These are phyloP conservation scores for Trilocha varians DNA, from an alignment of 2,888 invertebrate genomes.

Conservation along the genomic window DNA sequence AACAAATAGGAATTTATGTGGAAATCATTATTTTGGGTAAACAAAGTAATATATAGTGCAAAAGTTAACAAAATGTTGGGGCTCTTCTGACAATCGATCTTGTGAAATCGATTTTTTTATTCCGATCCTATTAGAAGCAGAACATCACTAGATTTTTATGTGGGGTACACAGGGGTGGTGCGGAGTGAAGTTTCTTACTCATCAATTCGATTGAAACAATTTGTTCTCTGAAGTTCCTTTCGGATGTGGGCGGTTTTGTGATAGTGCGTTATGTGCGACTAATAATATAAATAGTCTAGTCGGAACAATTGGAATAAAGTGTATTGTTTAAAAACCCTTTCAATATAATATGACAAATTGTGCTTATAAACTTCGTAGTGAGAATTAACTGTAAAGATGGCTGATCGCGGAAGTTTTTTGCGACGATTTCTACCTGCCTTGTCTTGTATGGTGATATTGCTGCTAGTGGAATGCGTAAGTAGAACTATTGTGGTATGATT, in stretches of 20 bases:
- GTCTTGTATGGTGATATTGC: conserved; percentile 43
- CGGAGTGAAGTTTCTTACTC: no score
- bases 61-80: no score
- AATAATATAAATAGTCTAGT: neutral
- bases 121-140: no score
- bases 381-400: conserved; percentile 42
- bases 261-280: neutral
- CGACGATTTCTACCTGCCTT: conserved; percentile 39
- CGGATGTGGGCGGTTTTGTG: neutral
- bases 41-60: no score
- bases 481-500: neutral
- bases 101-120: no score
- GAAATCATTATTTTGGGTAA: no score
- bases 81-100: no score
- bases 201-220: neutral
- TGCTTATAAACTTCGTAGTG: conserved; percentile 24
- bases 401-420: conserved; percentile 29
- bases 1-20: no score
- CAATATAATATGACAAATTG: conserved; percentile 48
- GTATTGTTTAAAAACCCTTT: conserved; percentile 2
- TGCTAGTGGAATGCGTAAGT: conserved; percentile 51
- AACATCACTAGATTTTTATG: no score
- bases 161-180: no score
- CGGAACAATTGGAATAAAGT: no score
- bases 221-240: neutral